These are phyloP conservation scores for Sylvilagus floridanus DNA, from an alignment of 2,797 vertebrate species.

Conservation along the genomic window DNA sequence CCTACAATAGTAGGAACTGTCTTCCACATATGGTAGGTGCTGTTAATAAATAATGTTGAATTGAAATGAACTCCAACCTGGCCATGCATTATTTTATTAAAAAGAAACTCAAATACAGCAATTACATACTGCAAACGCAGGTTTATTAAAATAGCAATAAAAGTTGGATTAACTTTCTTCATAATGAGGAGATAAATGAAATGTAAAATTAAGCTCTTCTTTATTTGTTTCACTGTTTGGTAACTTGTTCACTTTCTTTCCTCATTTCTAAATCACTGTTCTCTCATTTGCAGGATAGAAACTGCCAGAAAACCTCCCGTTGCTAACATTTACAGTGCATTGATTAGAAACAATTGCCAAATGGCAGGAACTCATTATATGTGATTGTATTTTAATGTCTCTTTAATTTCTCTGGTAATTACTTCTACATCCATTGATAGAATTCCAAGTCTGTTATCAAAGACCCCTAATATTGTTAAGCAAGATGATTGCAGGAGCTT, in stretches of 20 bases:
- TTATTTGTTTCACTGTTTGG: not conserved
- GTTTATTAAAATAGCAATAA: conserved; percentile 11
- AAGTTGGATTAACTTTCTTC: not conserved
- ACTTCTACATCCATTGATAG: conserved; percentile 34
- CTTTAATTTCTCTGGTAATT: conserved; percentile 54
- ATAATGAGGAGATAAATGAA: conserved; percentile 45
- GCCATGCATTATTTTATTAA: not conserved
- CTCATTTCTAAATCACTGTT: not conserved
- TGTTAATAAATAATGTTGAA: conserved; percentile 7
- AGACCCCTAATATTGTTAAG: conserved; percentile 1
- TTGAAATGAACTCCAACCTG: not conserved
- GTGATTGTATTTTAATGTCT: conserved; percentile 65
- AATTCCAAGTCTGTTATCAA: conserved; percentile 62
- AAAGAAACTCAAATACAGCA: not conserved
- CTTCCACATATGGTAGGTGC: not conserved
- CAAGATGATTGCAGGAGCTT: not conserved
- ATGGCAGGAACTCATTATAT: conserved; percentile 50
- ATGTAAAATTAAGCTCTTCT: not conserved
- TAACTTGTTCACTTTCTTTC: not conserved
- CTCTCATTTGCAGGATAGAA: not conserved
- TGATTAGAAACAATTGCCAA: conserved; percentile 59
- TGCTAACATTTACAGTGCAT: conserved; percentile 27
- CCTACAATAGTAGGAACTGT: not conserved
- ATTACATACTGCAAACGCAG: conserved; percentile 20
- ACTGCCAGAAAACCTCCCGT: conserved; percentile 4